Evolutionary conservation across 2,888 invertebrate species (phyloP), one percentile per base, ranked within the genome.

Genomic region (Chromoteleia sp.): DNA sequence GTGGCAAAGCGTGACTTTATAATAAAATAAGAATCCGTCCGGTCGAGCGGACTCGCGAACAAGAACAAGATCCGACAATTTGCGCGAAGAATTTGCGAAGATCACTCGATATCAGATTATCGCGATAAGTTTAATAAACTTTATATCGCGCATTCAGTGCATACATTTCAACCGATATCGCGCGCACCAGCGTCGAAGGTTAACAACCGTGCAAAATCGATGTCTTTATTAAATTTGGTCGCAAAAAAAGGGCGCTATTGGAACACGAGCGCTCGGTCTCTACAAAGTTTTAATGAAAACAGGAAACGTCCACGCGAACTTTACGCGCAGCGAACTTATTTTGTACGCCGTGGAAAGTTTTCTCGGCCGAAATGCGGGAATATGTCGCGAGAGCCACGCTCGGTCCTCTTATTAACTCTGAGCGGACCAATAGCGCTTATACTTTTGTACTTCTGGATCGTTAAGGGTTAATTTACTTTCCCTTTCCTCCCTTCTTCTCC

Each of bases 201-300:
- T 30, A 43, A 61, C 30, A 45, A 61, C 45, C 17, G 30, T n/a
- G 12, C 10, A n/a, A 48, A 63, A 48, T 63, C 33, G 33, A 63
- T 63, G n/a, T 30, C 45, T 33, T 30, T 19, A 48, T 63, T 45
- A 48, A 48, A 63, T 63, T 63, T 48, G 30, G 19, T 63, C 14
- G 61, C 39, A n/a, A 39, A 41, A 58, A 61, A 61, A 29, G 19
- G 19, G n/a, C n/a, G n/a, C n/a, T 33, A n/a, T 7, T 19, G 19
- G 1, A n/a, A 50, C n/a, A 50, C 29, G 21, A n/a, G 25, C 25
- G 10, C 10, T 33, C 7, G 17, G 30, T 45, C n/a, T 29, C 33
- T 33, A 12, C 10, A 48, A 63, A 63, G 48, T 63, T 63, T 63
- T 63, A 63, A 48, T 48, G 48, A 63, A 63, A 63, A 48, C 48